These are phyloP conservation scores for Stenurella melanura DNA, from an alignment of 2,888 invertebrate species.

Conservation along the genomic window DNA sequence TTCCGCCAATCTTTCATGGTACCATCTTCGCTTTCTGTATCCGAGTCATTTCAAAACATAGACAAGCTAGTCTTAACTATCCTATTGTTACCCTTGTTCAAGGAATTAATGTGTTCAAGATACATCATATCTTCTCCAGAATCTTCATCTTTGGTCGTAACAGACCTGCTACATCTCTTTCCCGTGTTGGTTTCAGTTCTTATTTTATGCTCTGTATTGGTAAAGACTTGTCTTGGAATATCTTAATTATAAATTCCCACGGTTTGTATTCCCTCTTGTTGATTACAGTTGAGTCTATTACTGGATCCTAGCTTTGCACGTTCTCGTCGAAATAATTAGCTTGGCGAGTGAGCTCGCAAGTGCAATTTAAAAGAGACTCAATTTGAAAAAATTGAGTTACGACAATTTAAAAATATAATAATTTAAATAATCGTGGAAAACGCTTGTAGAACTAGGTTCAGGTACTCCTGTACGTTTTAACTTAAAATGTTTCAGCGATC, in stretches of 20 bases:
- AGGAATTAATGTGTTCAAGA: constrained; percentile 68
- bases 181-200: constrained; percentile 56
- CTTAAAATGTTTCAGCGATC: no score
- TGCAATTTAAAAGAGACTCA: constrained; percentile 72
- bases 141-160: constrained; percentile 70
- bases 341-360: constrained; percentile 72
- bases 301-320: constrained; percentile 84
- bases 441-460: no score
- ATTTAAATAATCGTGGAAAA: no score
- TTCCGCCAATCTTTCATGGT: constrained; percentile 81
- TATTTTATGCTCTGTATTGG: constrained; percentile 65
- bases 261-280: constrained; percentile 81
- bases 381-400: no score
- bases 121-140: constrained; percentile 73
- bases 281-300: constrained; percentile 84
- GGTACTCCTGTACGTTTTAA: no score
- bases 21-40: constrained; percentile 84
- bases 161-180: constrained; percentile 62
- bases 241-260: constrained; percentile 82
- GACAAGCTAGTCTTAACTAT: constrained; percentile 75
- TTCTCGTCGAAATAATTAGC: constrained; percentile 73
- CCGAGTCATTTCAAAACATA: constrained; percentile 79
- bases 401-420: no score
- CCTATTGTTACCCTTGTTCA: constrained; percentile 64
- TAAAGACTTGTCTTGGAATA: constrained; percentile 74